phyloP scores from a whole-genome alignment of 1,140 invertebrate species.

The Cecropterus lyciades region DNA sequence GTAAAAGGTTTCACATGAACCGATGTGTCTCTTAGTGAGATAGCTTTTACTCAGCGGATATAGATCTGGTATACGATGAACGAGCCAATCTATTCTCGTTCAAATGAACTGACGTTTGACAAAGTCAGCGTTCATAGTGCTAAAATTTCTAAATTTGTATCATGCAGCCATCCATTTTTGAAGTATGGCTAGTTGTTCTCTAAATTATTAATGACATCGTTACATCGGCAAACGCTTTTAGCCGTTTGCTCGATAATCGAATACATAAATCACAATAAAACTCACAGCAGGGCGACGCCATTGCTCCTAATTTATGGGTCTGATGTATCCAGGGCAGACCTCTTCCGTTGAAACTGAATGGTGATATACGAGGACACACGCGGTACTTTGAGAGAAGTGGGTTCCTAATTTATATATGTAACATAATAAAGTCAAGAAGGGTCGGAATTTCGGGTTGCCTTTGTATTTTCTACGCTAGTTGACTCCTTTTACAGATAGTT shows the following conservation, averaged over 20 bases:
- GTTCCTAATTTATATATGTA: constrained; percentile 14
- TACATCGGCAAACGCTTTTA: constrained; percentile 56
- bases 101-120: constrained; percentile 25
- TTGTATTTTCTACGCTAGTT: constrained; percentile 7
- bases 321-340: constrained; percentile 43
- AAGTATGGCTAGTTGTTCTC: constrained; percentile 29
- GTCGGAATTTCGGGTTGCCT: constrained; percentile 1
- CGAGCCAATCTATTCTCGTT: constrained; percentile 26
- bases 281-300: constrained; percentile 63
- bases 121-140: constrained; percentile 12
- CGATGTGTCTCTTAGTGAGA: constrained; percentile 21
- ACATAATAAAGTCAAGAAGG: constrained; percentile 21
- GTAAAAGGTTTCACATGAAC: constrained; percentile 26
- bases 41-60: constrained; percentile 28
- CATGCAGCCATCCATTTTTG: constrained; percentile 22
- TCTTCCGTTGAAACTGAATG: constrained; percentile 33
- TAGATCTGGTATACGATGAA: constrained; percentile 21
- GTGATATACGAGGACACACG: constrained; percentile 22
- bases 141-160: constrained; percentile 31
- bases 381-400: constrained; percentile 16
- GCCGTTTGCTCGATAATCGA: constrained; percentile 68
- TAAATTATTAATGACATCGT: constrained; percentile 61
- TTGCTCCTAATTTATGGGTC: constrained; percentile 65
- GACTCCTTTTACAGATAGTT: not conserved
- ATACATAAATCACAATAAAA: constrained; percentile 75